Percentiles rank a stretch among this genome's conserved stretches.
Evolutionary conservation across 1,140 invertebrate genomes (phyloP).

Genomic region (Drosophila watanabei): DNA sequence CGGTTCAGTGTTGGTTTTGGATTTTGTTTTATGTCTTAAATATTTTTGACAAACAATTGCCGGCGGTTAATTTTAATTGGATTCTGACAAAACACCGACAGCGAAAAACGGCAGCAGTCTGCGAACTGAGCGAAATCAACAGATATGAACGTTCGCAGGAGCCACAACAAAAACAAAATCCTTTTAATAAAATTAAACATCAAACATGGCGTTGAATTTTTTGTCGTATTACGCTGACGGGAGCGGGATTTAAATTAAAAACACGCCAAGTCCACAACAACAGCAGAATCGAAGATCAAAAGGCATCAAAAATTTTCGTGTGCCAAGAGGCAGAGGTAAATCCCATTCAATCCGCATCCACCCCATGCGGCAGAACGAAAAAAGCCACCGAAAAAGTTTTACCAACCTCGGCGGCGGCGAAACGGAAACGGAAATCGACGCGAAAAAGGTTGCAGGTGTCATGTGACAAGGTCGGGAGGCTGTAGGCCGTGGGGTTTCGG

Average conservation of each 20-base stretch:
- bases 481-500: conserved; percentile 13
- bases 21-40: conserved; percentile 53
- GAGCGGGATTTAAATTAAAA: conserved; percentile 82
- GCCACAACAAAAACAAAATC: conserved; percentile 62
- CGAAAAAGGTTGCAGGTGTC: conserved; percentile 83
- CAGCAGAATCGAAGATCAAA: conserved; percentile 75
- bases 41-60: conserved; percentile 81
- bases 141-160: conserved; percentile 39
- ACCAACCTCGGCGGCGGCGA: conserved; percentile 57
- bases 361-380: conserved; percentile 28
- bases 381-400: conserved; percentile 62
- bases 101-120: conserved; percentile 35
- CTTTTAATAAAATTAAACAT: conserved; percentile 84
- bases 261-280: conserved; percentile 77
- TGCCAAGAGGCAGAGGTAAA: conserved; percentile 48
- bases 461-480: conserved; percentile 71
- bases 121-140: conserved; percentile 44
- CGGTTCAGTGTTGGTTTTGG: conserved; percentile 24
- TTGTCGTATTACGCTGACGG: conserved; percentile 82
- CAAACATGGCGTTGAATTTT: conserved; percentile 80
- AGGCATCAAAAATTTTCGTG: conserved; percentile 75
- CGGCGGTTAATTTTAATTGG: conserved; percentile 84
- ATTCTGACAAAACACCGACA: conserved; percentile 65
- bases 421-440: conserved; percentile 82
- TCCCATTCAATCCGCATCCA: conserved; percentile 11